Evolutionary conservation across 2,888 invertebrate genomes (phyloP).

Genomic region (Rhyacophila evoluta): DNA sequence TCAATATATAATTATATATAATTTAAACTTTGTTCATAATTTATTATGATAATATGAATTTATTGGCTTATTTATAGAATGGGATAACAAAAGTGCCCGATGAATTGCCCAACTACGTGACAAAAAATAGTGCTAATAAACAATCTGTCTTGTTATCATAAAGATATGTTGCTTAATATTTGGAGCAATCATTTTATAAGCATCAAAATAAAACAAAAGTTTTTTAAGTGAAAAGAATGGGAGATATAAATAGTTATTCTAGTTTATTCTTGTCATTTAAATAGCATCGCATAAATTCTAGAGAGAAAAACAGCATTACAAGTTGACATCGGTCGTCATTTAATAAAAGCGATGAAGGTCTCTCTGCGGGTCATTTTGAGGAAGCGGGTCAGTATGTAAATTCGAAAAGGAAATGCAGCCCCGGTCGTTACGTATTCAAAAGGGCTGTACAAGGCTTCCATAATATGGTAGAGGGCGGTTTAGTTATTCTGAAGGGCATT

Average conservation of each 20-base stretch:
- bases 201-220: background rate
- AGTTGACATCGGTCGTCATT: slow-evolving; percentile 8
- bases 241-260: background rate
- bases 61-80: too few relatives aligned
- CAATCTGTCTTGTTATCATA: too few relatives aligned
- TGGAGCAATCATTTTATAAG: too few relatives aligned
- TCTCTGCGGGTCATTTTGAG: background rate
- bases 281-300: background rate
- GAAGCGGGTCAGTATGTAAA: background rate
- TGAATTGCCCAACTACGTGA: too few relatives aligned
- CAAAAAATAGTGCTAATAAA: too few relatives aligned
- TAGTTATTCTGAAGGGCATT: slow-evolving; percentile 12
- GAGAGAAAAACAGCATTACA: background rate
- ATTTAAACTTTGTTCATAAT: background rate
- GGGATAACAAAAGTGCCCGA: too few relatives aligned
- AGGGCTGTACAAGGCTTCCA: background rate
- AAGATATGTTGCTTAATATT: too few relatives aligned
- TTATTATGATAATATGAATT: too few relatives aligned
- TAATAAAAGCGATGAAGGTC: background rate
- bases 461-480: slow-evolving; percentile 8
- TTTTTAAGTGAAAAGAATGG: background rate
- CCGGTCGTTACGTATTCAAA: slow-evolving; percentile 3
- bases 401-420: background rate
- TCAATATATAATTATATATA: too few relatives aligned
- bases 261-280: background rate